Conservation (phyloP, 2,888 invertebrate genomes). For the Octodonta nipae region DNA sequence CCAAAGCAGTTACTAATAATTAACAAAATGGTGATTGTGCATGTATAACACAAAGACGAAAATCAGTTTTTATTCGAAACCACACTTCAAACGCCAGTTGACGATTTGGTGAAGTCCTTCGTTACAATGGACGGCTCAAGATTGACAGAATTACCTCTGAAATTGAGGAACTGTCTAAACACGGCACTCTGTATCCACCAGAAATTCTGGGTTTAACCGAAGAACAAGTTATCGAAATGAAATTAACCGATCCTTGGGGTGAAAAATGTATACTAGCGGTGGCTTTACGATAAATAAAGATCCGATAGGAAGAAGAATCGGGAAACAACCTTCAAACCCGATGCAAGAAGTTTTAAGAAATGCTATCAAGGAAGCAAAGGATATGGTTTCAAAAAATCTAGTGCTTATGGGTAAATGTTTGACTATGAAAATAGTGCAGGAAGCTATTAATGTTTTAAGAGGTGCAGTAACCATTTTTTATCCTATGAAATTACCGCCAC, state of each 20-base stretch:
- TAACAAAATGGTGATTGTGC: conserved; percentile 76
- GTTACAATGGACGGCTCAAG: conserved; percentile 81
- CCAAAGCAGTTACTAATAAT: too few species aligned
- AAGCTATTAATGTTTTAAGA: conserved; percentile 65
- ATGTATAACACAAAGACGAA: conserved; percentile 69
- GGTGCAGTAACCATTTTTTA: conserved; percentile 86
- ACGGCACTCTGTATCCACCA: conserved; percentile 73
- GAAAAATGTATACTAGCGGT: conserved; percentile 70
- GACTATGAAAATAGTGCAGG: conserved; percentile 60
- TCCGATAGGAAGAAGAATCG: conserved; percentile 66
- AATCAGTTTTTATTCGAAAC: conserved; percentile 76
- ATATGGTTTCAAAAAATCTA: conserved; percentile 67
- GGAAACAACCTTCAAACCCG: conserved; percentile 65
- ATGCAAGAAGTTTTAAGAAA: conserved; percentile 70
- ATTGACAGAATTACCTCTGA: conserved; percentile 47
- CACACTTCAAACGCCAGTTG: conserved; percentile 47
- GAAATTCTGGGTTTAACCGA: conserved; percentile 85
- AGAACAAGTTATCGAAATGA: conserved; percentile 81
- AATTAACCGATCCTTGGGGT: conserved; percentile 73
- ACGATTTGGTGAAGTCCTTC: conserved; percentile 42
- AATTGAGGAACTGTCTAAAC: conserved; percentile 70
- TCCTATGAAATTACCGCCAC: conserved; percentile 85
- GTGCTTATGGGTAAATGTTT: conserved; percentile 51
- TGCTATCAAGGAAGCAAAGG: conserved; percentile 65
- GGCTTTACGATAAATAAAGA: conserved; percentile 45